phyloP scores from a whole-genome alignment of 2,113 vertebrate genomes.

The Ochotona princeps region DNA sequence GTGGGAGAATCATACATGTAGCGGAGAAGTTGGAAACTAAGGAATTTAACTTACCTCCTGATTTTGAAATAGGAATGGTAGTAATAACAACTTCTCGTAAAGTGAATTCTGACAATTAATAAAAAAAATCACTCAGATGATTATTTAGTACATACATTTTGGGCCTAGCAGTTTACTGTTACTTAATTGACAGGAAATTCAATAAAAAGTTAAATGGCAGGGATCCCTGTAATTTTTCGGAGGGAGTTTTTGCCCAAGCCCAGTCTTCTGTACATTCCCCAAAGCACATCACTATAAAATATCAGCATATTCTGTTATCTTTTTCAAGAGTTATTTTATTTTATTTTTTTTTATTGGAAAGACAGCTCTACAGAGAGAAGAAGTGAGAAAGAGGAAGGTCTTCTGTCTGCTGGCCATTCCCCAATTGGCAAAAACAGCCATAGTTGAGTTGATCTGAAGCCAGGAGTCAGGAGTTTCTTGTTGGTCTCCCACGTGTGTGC shows the following conservation, averaged over 20 bases:
- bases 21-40: not conserved
- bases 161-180: not conserved
- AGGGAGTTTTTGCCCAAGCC: constrained; percentile 48
- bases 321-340: no score
- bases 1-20: not conserved
- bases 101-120: constrained; percentile 27
- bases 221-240: not conserved
- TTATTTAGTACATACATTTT: constrained; percentile 40
- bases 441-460: no score
- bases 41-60: not conserved
- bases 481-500: no score
- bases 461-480: no score
- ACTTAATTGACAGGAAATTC: constrained; percentile 17
- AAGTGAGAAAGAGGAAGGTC: no score
- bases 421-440: no score
- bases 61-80: not conserved
- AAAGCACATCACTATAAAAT: not conserved
- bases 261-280: not conserved
- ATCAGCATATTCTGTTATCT: not conserved
- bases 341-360: no score
- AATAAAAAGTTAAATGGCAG: not conserved
- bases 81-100: not conserved
- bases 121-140: not conserved
- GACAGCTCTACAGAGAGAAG: no score
- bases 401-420: no score